Conservation (phyloP, 2,888 invertebrate species). For the Erebia ligea region DNA sequence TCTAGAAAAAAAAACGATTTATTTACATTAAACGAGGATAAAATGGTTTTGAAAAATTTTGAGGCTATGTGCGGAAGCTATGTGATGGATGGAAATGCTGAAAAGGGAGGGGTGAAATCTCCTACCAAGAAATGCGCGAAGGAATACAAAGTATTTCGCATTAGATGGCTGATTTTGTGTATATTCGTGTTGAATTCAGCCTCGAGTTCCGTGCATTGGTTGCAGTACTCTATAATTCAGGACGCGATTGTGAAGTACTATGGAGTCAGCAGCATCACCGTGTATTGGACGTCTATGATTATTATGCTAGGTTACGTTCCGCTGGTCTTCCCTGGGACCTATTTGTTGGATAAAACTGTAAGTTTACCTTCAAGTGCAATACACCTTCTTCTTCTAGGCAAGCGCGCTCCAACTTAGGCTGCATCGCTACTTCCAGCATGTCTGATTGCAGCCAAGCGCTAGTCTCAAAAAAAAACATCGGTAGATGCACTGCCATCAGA, state of each 20-base stretch:
- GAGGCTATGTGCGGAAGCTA: slow-evolving; percentile 67
- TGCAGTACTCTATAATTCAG: slow-evolving; percentile 96
- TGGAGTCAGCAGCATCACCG: slow-evolving; percentile 86
- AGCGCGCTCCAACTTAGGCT: no score
- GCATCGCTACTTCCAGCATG: no score
- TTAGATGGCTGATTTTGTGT: slow-evolving; percentile 92
- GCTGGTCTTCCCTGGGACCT: neutral
- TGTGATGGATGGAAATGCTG: slow-evolving; percentile 74
- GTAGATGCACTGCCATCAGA: no score
- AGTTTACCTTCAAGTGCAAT: neutral
- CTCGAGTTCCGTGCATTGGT: slow-evolving; percentile 98
- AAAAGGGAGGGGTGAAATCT: slow-evolving; percentile 69
- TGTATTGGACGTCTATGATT: slow-evolving; percentile 99
- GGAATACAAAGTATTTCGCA: slow-evolving; percentile 87
- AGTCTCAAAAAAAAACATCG: no score
- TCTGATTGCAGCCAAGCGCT: no score
- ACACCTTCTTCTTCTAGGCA: no score
- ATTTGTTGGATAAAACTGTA: neutral
- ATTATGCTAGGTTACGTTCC: slow-evolving; percentile 93
- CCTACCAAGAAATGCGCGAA: slow-evolving; percentile 61
- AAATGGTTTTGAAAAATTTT: slow-evolving; percentile 64
- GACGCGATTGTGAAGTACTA: slow-evolving; percentile 92
- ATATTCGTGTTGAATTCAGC: slow-evolving; percentile 95
- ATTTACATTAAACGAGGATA: slow-evolving; percentile 51
- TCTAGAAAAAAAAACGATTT: neutral